A percentile compares a stretch with the other conserved stretches of the same genome.
These are phyloP conservation scores for Telmatochromis sp. DNA, from an alignment of 2,113 vertebrate species.

Conservation along the genomic window DNA sequence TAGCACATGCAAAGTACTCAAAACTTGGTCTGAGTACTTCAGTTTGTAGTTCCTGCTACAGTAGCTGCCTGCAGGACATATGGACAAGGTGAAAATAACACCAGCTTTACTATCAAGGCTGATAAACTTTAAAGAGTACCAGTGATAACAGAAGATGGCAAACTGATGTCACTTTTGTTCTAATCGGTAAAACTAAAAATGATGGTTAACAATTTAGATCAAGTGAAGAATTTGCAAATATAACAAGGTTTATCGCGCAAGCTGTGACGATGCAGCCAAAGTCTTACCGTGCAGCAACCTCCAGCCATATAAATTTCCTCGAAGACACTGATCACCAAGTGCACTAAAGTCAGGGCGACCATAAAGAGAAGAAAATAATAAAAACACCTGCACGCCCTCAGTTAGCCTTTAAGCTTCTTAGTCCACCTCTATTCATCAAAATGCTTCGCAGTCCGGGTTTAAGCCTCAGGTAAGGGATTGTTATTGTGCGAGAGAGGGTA, in stretches of 20 bases:
- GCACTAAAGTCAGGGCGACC: neutral
- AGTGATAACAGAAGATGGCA: neutral
- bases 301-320: neutral
- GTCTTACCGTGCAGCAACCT: neutral
- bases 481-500: constrained; percentile 3
- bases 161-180: neutral
- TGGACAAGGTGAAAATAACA: neutral
- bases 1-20: neutral
- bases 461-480: constrained; percentile 49
- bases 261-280: neutral
- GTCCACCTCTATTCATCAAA: constrained; percentile 21
- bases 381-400: constrained; percentile 17
- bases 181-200: neutral
- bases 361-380: neutral
- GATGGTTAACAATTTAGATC: neutral
- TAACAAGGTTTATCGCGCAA: neutral
- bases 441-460: neutral
- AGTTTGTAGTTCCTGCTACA: neutral
- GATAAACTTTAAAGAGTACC: neutral
- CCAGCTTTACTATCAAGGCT: neutral
- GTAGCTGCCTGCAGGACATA: neutral
- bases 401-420: constrained; percentile 53
- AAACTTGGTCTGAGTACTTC: neutral
- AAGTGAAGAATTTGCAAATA: neutral
- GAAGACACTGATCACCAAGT: neutral